Conservation (phyloP, 2,113 vertebrate genomes). For the Pelecanus crispus region DNA sequence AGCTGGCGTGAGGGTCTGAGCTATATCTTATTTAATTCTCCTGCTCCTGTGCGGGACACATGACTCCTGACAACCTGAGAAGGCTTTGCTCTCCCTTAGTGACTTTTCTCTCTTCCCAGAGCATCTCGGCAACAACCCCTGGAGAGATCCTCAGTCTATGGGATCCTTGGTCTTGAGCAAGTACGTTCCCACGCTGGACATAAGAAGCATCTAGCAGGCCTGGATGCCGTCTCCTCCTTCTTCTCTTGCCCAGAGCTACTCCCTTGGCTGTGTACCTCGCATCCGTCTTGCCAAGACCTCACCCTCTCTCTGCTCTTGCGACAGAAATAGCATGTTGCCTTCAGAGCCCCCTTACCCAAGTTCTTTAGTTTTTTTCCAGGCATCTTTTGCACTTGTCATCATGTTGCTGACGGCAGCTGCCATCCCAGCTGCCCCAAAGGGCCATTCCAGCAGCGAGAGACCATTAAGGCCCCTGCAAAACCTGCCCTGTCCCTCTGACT, state of each 20-base stretch:
- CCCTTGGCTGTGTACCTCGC: neutral
- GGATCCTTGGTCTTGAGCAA: neutral
- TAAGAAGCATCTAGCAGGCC: neutral
- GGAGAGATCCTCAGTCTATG: neutral
- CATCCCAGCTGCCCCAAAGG: neutral
- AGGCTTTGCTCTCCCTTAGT: neutral
- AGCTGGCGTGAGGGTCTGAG: neutral
- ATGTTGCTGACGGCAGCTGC: neutral
- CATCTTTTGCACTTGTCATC: neutral
- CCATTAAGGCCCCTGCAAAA: rapidly evolving
- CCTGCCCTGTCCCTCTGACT: neutral
- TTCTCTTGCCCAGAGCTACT: neutral
- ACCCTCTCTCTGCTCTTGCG: neutral
- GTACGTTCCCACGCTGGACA: neutral
- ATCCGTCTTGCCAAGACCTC: neutral
- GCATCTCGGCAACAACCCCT: neutral
- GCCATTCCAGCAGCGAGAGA: neutral
- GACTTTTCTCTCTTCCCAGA: neutral
- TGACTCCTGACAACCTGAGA: neutral
- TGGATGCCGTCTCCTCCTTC: neutral
- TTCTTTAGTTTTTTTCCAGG: neutral
- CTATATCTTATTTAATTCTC: neutral
- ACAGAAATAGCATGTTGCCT: neutral
- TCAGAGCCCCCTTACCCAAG: neutral
- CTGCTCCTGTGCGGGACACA: neutral